A percentile compares a stretch with the other conserved stretches of the same genome.
phyloP scores from a whole-genome alignment of 2,797 vertebrate species.

The Propithecus perrieri region DNA sequence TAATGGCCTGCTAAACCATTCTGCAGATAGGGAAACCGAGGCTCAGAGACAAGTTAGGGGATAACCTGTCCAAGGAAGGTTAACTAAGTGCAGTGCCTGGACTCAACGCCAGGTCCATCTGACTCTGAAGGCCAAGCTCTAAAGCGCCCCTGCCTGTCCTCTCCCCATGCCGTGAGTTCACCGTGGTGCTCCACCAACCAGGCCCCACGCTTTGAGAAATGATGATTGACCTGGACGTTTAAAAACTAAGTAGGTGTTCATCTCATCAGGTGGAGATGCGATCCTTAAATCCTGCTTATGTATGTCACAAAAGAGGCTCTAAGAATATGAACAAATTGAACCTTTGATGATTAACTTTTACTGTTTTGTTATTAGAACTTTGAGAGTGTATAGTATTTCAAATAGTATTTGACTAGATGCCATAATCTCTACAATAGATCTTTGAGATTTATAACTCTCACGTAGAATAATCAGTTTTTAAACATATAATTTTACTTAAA shows the following conservation, averaged over 20 bases:
- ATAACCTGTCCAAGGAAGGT: accelerated
- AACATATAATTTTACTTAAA: not conserved
- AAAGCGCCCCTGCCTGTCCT: not conserved
- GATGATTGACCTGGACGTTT: not conserved
- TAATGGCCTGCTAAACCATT: accelerated
- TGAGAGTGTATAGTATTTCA: not conserved
- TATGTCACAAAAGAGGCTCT: not conserved
- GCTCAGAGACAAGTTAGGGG: not conserved
- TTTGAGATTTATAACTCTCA: not conserved
- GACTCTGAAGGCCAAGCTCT: too few species aligned
- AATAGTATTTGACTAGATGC: not conserved
- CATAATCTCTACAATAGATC: not conserved
- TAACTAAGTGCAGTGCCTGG: not conserved
- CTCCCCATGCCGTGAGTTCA: accelerated
- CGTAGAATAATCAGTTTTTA: not conserved
- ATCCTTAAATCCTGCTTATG: not conserved
- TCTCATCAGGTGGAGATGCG: not conserved
- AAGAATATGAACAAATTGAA: not conserved
- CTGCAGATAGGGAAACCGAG: not conserved
- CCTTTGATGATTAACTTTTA: not conserved
- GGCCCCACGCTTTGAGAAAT: not conserved
- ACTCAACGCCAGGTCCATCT: accelerated
- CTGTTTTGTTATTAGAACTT: not conserved
- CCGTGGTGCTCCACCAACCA: accelerated
- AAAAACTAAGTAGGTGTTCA: not conserved